Percentiles rank a stretch among this genome's conserved stretches.
These are phyloP conservation scores for Actinernus sp. DNA, from an alignment of 92 coral and sea anemone genomes.

Conservation along the genomic window DNA sequence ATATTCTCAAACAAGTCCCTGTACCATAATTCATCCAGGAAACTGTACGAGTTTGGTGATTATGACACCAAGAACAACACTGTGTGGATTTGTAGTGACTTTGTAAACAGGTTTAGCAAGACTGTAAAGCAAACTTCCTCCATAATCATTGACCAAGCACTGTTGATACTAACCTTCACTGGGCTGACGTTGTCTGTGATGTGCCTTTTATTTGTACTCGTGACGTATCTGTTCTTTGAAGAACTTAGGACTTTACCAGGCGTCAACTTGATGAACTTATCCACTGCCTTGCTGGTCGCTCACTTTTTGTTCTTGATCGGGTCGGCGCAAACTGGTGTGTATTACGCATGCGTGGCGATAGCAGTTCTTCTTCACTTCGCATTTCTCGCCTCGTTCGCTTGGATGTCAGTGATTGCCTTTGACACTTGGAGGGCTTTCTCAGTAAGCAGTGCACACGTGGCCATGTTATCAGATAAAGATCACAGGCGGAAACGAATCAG, in stretches of 20 bases:
- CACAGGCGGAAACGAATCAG: constrained; percentile 1
- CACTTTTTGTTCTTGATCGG: constrained; percentile 29
- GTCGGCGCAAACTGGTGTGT: constrained; percentile 5
- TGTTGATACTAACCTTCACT: constrained; percentile 25
- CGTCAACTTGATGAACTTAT: constrained; percentile 50
- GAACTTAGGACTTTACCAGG: constrained; percentile 64
- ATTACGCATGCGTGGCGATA: constrained; percentile 37
- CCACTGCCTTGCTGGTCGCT: constrained; percentile 24
- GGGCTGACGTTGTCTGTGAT: constrained; percentile 48
- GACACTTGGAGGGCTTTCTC: constrained; percentile 73
- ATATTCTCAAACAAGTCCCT: constrained; percentile 48
- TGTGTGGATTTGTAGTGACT: constrained; percentile 26
- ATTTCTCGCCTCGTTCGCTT: constrained; percentile 62
- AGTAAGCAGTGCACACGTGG: neutral
- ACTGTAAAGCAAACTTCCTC: neutral
- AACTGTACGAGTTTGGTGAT: constrained; percentile 25
- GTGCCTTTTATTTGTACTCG: constrained; percentile 14
- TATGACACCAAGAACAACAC: constrained; percentile 37
- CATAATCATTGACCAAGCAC: neutral
- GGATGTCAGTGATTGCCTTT: constrained; percentile 77
- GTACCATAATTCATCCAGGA: constrained; percentile 19
- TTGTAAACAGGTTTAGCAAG: neutral
- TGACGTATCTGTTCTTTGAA: constrained; percentile 39
- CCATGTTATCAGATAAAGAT: constrained; percentile 2
- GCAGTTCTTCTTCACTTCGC: constrained; percentile 61